Percentiles rank a stretch among this genome's conserved stretches.
Conservation (phyloP, 2,888 invertebrate genomes). For the Eugnorisma glareosa region DNA sequence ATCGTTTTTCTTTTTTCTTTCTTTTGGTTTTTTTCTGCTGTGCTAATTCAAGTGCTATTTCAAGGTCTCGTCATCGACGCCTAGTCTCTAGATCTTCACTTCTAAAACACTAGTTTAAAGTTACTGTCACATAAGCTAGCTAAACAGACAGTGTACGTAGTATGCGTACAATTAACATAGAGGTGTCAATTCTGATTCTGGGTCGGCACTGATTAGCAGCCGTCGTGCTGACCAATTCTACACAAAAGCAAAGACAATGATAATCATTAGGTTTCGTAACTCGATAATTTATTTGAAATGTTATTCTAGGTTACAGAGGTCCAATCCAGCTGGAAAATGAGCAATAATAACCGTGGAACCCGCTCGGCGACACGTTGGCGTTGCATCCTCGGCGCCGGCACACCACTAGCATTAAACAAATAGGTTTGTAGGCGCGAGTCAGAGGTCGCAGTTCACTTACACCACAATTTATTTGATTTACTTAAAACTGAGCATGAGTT, state of each 20-base stretch:
- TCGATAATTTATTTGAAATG: conserved; percentile 49
- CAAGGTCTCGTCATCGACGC: background rate
- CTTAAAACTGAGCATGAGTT: conserved; percentile 44
- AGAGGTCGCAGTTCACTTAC: conserved; percentile 61
- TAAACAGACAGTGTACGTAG: conserved; percentile 14
- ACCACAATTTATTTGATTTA: conserved; percentile 59
- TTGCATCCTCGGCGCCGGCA: conserved; percentile 53
- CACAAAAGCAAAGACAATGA: conserved; percentile 34
- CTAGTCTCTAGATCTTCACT: conserved; percentile 9
- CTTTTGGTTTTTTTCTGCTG: background rate
- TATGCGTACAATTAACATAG: conserved; percentile 47
- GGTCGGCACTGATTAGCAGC: conserved; percentile 63
- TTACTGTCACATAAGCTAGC: conserved; percentile 18
- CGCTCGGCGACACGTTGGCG: conserved; percentile 53
- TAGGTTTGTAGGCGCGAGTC: conserved; percentile 53
- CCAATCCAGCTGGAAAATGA: conserved; percentile 56
- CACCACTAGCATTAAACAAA: conserved; percentile 65
- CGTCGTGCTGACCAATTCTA: conserved; percentile 41
- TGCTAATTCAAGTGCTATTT: background rate
- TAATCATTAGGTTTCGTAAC: conserved; percentile 25
- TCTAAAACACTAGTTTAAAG: conserved; percentile 5
- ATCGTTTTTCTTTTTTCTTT: background rate
- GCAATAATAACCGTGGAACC: conserved; percentile 59
- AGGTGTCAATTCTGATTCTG: conserved; percentile 57
- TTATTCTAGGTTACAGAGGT: conserved; percentile 53